Evolutionary conservation across 2,113 vertebrate genomes (phyloP).

Genomic region (Pseudolaguvia tuberculata): DNA sequence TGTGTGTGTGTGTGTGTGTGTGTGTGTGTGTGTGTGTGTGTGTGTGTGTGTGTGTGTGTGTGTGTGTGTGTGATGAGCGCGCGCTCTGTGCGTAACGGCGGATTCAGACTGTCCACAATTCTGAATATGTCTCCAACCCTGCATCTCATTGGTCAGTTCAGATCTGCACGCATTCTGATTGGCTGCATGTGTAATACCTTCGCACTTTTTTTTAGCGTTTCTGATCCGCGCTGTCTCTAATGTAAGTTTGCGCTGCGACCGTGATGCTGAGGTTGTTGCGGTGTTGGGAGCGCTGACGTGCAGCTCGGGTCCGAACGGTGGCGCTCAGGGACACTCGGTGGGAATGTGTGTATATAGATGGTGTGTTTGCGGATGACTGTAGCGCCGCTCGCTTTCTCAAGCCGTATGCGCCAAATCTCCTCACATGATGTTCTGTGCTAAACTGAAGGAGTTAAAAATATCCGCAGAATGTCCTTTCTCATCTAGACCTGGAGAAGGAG

Average conservation of each 20-base stretch:
- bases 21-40: not conserved
- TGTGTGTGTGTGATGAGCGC: not conserved
- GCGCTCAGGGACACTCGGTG: not conserved
- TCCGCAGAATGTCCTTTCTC: conserved; percentile 94
- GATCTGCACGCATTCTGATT: not conserved
- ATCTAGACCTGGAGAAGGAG: conserved; percentile 65
- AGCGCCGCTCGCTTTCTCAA: conserved; percentile 49
- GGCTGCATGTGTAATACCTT: not conserved
- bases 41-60: not conserved
- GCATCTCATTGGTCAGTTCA: not conserved
- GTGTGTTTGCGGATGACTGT: conserved; percentile 52
- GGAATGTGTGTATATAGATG: conserved; percentile 5
- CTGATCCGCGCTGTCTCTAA: not conserved
- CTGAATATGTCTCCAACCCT: not conserved
- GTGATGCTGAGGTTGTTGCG: no score
- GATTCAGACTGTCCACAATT: not conserved
- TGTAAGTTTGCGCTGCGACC: no score
- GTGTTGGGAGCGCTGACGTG: no score
- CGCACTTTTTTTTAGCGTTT: not conserved
- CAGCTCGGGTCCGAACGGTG: not conserved
- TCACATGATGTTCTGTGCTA: conserved; percentile 88
- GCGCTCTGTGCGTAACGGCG: conserved; percentile 3
- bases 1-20: not conserved
- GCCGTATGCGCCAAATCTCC: conserved; percentile 16
- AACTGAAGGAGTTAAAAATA: conserved; percentile 92